A percentile compares a stretch with the other conserved stretches of the same genome.
phyloP scores from a whole-genome alignment of 1,140 invertebrate species.

The Grapholita molesta region DNA sequence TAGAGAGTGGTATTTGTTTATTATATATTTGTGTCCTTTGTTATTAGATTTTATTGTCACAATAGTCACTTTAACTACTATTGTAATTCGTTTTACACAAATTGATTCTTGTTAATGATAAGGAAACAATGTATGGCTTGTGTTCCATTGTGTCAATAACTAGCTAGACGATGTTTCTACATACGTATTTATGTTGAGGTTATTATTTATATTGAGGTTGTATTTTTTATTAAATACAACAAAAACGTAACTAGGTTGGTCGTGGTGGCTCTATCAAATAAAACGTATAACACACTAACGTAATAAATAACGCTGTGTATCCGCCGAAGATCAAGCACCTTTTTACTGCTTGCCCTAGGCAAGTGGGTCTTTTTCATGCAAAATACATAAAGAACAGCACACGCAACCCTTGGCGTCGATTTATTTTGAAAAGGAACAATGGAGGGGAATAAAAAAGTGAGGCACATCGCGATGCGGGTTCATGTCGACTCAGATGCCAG shows the following conservation, averaged over 20 bases:
- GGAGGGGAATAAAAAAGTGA: constrained; percentile 61
- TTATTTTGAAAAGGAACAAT: constrained; percentile 65
- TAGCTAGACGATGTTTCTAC: no score
- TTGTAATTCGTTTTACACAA: not conserved
- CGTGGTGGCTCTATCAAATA: constrained; percentile 31
- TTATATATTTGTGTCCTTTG: not conserved
- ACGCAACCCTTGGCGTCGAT: constrained; percentile 53
- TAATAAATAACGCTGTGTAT: constrained; percentile 47
- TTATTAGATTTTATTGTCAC: not conserved
- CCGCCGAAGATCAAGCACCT: constrained; percentile 63
- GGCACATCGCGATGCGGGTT: constrained; percentile 52
- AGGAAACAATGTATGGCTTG: no score
- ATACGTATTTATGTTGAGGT: no score
- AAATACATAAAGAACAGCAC: constrained; percentile 57
- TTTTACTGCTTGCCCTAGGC: constrained; percentile 38
- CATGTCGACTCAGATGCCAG: constrained; percentile 50
- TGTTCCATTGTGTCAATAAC: no score
- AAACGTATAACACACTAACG: constrained; percentile 35
- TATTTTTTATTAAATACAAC: not conserved
- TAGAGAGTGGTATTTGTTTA: not conserved
- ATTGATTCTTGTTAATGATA: no score
- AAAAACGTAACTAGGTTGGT: not conserved
- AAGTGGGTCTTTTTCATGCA: constrained; percentile 63
- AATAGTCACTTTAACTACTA: not conserved
- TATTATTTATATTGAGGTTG: no score